Base-by-base conservation (phyloP, 2,113 vertebrate species). In the Caretta caretta region DNA sequence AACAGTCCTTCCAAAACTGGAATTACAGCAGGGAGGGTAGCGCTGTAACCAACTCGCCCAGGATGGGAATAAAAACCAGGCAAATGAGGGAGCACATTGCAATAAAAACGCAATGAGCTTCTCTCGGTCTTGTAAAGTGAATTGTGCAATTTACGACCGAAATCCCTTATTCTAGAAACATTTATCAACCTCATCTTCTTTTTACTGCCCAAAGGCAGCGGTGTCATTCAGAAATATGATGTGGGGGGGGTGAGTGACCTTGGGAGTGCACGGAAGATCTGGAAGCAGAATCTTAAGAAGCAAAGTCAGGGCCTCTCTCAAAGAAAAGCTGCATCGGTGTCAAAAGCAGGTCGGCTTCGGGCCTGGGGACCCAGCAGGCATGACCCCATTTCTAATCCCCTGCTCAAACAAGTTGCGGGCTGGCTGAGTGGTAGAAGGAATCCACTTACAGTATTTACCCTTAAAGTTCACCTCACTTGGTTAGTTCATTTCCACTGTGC, bases 191-290 rank as follows among this genome's bases (percentile, higher is more conserved):
- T 4, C 20, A 4, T 83, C 38, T 27, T 11, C 42, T 29, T 48
- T 79, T 48, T 17, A 22, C 35, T 24, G n/a, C 49, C 79, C 48
- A 8, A 8, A 20, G 75, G 42, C 42, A 51, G 62, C 3, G n/a
- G 5, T 16, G 9, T 27, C 57, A 20, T 9, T 51, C 75, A 20
- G 42, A 27, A 49, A n/a, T 31, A 17, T 20, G 24, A 22, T 13
- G 42, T 2, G 1, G 35, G 14, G 14, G n/a, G 49, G 27, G 25
- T 11, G 13, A 59, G 13, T 5, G 14, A 13, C 49, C 6, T 4
- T 29, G 8, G 16, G 7, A n/a, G 25, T 7, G 8, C 20, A 50
- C 2, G 22, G 35, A 27, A 6, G 42, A 20, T 1, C 25, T 5
- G n/a, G 78, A 22, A 42, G 27, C 5, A 7, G 24, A 5, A 29